Base-by-base conservation (phyloP, 2,113 vertebrate genomes). In the Pagrus major region DNA sequence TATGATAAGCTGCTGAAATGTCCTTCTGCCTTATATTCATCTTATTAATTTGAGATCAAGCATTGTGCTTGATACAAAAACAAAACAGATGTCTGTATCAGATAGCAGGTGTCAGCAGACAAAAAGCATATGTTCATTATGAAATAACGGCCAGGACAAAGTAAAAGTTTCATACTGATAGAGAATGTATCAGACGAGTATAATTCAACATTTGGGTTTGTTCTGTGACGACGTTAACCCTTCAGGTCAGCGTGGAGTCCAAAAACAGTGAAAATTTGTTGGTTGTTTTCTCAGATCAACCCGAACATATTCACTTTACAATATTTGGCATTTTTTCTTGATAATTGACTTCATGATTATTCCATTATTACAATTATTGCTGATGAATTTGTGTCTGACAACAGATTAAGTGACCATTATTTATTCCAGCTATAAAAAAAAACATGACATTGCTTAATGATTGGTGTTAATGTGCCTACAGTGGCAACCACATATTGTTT, bases 21-120 rank as follows among this genome's bases (percentile, higher is more conserved):
- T 21, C 68, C 21, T 29, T 33, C 5, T 55, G 71, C 33, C 29
- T 78, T 63, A 65, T 6, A 49, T 33, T 73, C 9, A 49, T 73
- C 15, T 55, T 41, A 64, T 52, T 23, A n/a, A 61, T 61, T 68
- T 75, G 12, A 41, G n/a, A 67, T 58, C 52, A 49, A 20, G 55
- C 12, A 64, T 41, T 76, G 12, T 39, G 29, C n/a, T 23, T 10
- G 0, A 47, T 68, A 55, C n/a, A 0, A 58, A 42, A 41, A 67
- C 52, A 44, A 59, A 68, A 46, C 71, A 72, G 60, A 83, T 64
- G 63, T 64, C 7, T 47, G 59, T 20, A 59, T 55, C 42, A 72
- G 46, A 72, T n/a, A 68, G 56, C 78, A 76, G 56, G 54, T 75
- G 70, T 75, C 52, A 75, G 35, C 46, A 31, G 27, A 66, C 58